A percentile compares a stretch with the other conserved stretches of the same genome.
phyloP scores from a whole-genome alignment of 2,797 vertebrate species.

The Halcyon badia region DNA sequence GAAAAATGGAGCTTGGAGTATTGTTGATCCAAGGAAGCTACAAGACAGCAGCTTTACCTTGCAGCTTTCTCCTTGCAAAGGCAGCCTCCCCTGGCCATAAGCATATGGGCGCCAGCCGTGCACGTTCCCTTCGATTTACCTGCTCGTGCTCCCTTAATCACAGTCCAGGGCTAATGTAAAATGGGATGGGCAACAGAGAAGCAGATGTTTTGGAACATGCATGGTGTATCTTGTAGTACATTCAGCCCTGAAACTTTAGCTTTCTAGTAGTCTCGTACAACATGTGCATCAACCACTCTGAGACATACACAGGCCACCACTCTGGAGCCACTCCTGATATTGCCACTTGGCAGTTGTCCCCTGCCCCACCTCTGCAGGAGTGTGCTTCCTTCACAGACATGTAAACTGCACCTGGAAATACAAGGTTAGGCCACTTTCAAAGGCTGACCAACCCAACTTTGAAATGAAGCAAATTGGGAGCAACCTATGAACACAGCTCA shows the following conservation, averaged over 20 bases:
- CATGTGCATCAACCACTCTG: accelerated
- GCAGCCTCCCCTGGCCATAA: accelerated
- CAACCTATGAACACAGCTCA: background rate
- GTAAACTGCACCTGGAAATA: accelerated
- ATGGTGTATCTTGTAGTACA: background rate
- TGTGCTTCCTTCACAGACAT: background rate
- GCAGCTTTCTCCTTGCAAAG: background rate
- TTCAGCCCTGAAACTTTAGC: background rate
- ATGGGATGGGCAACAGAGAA: background rate
- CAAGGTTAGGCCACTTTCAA: background rate
- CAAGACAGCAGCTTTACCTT: background rate
- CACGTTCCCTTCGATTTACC: background rate
- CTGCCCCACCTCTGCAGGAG: background rate
- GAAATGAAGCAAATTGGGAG: background rate
- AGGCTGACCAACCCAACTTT: background rate
- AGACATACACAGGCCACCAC: accelerated
- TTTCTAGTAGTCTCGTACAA: background rate
- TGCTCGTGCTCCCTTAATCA: background rate
- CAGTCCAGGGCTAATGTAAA: background rate
- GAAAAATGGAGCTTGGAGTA: background rate
- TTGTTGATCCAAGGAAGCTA: background rate
- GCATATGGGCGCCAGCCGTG: background rate
- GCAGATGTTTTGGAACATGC: background rate
- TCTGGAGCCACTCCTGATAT: background rate
- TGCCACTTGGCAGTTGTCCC: background rate